phyloP scores from a whole-genome alignment of 2,113 vertebrate species.

The Dolichallabes microphthalmus region DNA sequence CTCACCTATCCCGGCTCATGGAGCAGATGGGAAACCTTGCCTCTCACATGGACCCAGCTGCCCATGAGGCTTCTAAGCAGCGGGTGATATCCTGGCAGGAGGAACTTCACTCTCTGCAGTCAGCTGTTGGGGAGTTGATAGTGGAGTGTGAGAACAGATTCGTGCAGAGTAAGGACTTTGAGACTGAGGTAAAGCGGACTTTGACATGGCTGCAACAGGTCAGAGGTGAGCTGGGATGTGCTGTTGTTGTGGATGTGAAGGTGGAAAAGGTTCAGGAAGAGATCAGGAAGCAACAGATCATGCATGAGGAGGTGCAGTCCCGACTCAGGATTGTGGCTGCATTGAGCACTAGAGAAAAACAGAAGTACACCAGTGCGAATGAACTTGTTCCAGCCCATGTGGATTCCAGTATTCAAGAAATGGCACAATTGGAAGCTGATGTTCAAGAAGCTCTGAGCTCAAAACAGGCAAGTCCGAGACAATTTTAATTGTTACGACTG shows the following conservation, averaged over 20 bases:
- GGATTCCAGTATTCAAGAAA: slow-evolving; percentile 79
- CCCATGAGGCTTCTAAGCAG: slow-evolving; percentile 74
- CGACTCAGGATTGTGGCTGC: slow-evolving; percentile 89
- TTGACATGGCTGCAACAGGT: slow-evolving; percentile 88
- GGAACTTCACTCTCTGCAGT: slow-evolving; percentile 79
- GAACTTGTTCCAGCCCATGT: slow-evolving; percentile 85
- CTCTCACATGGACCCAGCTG: slow-evolving; percentile 78
- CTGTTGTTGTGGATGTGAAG: slow-evolving; percentile 79
- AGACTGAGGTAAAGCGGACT: slow-evolving; percentile 85
- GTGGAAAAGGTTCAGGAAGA: slow-evolving; percentile 91
- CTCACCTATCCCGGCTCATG: slow-evolving; percentile 81
- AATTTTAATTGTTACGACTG: neutral
- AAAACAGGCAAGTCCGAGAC: slow-evolving; percentile 79
- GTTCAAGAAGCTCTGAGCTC: slow-evolving; percentile 80
- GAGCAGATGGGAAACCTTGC: slow-evolving; percentile 84
- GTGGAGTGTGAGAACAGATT: slow-evolving; percentile 86
- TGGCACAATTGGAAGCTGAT: slow-evolving; percentile 82
- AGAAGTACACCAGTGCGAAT: slow-evolving; percentile 82
- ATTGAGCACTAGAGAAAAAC: slow-evolving; percentile 84
- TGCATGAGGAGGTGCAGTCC: slow-evolving; percentile 93
- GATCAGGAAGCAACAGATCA: slow-evolving; percentile 91
- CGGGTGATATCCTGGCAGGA: slow-evolving; percentile 86
- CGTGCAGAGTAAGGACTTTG: slow-evolving; percentile 86
- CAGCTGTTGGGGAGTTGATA: slow-evolving; percentile 77
- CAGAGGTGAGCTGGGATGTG: slow-evolving; percentile 78